phyloP scores from a whole-genome alignment of 1,140 invertebrate genomes.

The Hycleus phaleratus region DNA sequence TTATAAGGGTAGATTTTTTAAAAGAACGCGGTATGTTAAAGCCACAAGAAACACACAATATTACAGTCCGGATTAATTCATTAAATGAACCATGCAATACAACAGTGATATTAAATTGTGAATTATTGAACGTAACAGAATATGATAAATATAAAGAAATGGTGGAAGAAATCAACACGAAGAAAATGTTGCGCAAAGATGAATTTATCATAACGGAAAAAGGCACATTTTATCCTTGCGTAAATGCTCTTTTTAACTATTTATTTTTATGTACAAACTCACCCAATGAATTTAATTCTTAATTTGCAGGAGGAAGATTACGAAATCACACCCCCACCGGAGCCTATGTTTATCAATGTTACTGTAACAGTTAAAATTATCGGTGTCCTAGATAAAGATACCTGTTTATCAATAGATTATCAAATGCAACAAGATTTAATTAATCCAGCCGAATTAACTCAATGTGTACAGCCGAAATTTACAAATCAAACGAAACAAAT shows the following conservation, averaged over 20 bases:
- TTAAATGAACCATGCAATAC: conserved; percentile 2
- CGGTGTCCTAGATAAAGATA: conserved; percentile 2
- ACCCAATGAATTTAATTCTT: not conserved
- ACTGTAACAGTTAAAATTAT: conserved; percentile 1
- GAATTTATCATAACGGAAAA: not conserved
- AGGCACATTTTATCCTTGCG: not conserved
- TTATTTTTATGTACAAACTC: too few species aligned
- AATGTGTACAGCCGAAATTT: too few species aligned
- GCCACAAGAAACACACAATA: conserved; percentile 2
- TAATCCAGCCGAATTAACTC: too few species aligned
- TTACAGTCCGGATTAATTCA: conserved; percentile 5
- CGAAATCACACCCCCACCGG: conserved; percentile 1
- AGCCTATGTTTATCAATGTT: not conserved
- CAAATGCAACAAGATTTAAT: not conserved
- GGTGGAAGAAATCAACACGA: not conserved
- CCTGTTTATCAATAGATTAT: not conserved
- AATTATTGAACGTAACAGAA: not conserved
- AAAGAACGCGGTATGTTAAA: conserved; percentile 6
- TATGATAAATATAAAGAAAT: not conserved
- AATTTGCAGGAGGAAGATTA: not conserved
- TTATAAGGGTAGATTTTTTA: not conserved
- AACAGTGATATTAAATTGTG: not conserved
- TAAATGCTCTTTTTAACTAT: not conserved
- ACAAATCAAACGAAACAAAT: too few species aligned
- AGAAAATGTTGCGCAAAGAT: not conserved